phyloP scores from a whole-genome alignment of 1,140 invertebrate genomes.

The Triops longicaudatus region DNA sequence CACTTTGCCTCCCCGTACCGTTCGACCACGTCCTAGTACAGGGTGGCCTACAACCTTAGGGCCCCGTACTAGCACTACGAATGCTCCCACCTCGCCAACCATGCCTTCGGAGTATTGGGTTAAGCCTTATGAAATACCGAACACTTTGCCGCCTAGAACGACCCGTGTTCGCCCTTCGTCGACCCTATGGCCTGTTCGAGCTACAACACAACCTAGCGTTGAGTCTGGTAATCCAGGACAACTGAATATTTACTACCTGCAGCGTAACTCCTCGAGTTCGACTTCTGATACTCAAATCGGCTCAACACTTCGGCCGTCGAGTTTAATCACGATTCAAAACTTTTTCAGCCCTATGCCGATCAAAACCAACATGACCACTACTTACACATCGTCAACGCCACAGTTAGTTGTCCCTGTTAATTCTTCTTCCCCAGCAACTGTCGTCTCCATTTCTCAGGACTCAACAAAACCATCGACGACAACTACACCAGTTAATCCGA shows the following conservation, averaged over 20 bases:
- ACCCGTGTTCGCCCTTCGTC: not conserved
- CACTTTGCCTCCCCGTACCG: not conserved
- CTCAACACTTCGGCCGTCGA: not conserved
- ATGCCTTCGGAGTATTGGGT: not conserved
- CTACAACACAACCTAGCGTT: not conserved
- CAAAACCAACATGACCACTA: not conserved
- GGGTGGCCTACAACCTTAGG: no score
- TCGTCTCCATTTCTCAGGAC: not conserved
- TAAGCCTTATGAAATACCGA: not conserved
- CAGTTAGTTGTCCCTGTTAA: not conserved
- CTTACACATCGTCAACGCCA: not conserved
- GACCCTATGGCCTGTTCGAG: not conserved
- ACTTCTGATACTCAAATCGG: not conserved
- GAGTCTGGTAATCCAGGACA: not conserved
- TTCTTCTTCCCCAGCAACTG: not conserved
- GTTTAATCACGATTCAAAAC: not conserved
- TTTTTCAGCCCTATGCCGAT: not conserved
- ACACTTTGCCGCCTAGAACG: not conserved
- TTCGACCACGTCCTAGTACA: not conserved
- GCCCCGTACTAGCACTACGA: no score
- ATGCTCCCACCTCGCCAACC: no score
- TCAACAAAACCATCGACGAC: not conserved
- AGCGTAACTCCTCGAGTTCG: not conserved
- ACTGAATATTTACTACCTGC: not conserved
- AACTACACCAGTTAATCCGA: not conserved